phyloP scores from a whole-genome alignment of 2,797 vertebrate species.

The Neosalanx taihuensis region DNA sequence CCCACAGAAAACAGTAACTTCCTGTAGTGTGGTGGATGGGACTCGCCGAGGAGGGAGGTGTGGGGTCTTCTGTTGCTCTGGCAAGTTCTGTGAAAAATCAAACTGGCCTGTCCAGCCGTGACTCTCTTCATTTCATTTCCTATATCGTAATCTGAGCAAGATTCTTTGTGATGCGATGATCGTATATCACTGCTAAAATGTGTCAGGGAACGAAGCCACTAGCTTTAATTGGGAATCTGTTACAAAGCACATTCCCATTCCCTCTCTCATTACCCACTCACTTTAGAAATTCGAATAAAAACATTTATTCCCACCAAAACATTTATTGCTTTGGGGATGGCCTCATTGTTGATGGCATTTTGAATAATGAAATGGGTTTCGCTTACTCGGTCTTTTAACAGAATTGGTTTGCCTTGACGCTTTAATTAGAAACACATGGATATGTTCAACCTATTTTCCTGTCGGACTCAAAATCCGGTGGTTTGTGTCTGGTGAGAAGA shows the following conservation, averaged over 20 bases:
- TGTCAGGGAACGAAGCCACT: conserved; percentile 24
- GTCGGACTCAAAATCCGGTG: conserved; percentile 7
- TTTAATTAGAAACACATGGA: conserved; percentile 26
- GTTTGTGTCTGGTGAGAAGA: neutral
- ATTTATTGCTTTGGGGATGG: conserved; percentile 32
- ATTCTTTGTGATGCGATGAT: conserved; percentile 3
- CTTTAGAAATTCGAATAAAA: conserved; percentile 46
- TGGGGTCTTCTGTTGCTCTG: conserved; percentile 30
- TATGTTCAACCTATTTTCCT: conserved; percentile 8
- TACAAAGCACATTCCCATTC: conserved; percentile 29
- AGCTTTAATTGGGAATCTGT: conserved; percentile 39
- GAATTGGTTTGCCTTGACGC: conserved; percentile 20
- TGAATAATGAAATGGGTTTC: conserved; percentile 5
- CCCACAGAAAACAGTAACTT: conserved; percentile 58
- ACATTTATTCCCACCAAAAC: conserved; percentile 27
- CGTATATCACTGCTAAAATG: conserved; percentile 11
- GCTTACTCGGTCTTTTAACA: conserved; percentile 1
- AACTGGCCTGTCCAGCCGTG: conserved; percentile 17
- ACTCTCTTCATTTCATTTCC: conserved; percentile 12
- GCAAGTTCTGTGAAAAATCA: conserved; percentile 29
- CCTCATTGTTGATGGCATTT: conserved; percentile 22
- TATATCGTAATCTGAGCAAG: neutral
- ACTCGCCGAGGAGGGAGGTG: conserved; percentile 25
- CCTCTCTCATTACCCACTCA: conserved; percentile 36
- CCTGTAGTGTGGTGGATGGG: conserved; percentile 38